Evolutionary conservation across 2,113 vertebrate genomes (phyloP).

Genomic region (Orthonyx spaldingii): DNA sequence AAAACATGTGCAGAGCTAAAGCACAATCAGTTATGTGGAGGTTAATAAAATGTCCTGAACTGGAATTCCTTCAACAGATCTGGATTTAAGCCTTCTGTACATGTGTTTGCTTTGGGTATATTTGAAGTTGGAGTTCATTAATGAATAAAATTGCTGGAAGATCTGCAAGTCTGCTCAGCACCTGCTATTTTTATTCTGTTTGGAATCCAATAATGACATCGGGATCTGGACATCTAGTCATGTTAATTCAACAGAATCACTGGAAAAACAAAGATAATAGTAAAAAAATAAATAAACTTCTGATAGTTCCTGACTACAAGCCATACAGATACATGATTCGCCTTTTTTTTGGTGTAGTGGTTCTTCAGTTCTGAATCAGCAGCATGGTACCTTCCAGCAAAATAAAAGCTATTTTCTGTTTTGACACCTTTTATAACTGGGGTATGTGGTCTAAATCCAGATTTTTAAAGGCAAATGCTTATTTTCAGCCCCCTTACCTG

Average conservation of each 20-base stretch:
- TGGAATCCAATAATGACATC: not conserved
- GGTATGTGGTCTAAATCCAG: not conserved
- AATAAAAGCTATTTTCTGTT: not conserved
- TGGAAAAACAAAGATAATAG: not conserved
- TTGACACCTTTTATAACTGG: not conserved
- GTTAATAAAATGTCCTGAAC: not conserved
- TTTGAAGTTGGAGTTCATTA: not conserved
- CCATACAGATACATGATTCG: not conserved
- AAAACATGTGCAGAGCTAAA: not conserved
- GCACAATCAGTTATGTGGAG: not conserved
- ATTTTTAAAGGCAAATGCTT: not conserved
- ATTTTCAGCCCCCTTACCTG: not conserved
- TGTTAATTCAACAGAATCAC: not conserved
- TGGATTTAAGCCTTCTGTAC: not conserved
- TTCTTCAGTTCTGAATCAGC: not conserved
- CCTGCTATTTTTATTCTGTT: not conserved
- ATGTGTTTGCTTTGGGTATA: not conserved
- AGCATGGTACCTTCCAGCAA: not conserved
- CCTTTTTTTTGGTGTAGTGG: not conserved
- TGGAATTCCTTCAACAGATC: conserved; percentile 5
- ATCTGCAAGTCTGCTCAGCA: not conserved
- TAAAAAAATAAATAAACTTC: not conserved
- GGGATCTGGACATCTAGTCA: not conserved
- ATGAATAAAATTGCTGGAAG: not conserved
- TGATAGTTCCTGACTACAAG: not conserved